Conservation (phyloP, 2,888 invertebrate genomes). For the Megamerina dolium region DNA sequence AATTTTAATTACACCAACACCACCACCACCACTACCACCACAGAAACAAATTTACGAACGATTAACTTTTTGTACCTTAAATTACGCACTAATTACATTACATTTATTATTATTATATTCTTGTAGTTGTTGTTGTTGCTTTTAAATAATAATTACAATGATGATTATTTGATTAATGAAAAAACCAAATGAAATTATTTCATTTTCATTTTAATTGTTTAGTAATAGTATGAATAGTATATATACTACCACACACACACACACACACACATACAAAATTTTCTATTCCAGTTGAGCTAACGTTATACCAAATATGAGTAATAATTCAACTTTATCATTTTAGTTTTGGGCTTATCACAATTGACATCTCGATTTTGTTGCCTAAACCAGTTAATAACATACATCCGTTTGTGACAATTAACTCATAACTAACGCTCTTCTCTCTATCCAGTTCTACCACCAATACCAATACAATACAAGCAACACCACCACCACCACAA, state of each 20-base stretch:
- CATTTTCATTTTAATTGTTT: slow-evolving; percentile 39
- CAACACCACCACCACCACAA: no score
- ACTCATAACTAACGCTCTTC: no score
- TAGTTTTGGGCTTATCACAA: slow-evolving; percentile 15
- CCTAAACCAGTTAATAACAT: slow-evolving; percentile 46
- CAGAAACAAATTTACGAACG: background rate
- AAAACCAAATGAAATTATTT: slow-evolving; percentile 37
- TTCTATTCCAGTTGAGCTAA: no score
- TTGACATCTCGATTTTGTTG: slow-evolving; percentile 39
- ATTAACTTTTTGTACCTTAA: background rate
- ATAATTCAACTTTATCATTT: no score
- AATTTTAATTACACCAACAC: no score
- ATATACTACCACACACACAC: no score
- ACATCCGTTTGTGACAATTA: slow-evolving; percentile 36
- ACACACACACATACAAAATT: no score
- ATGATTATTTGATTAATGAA: slow-evolving; percentile 39
- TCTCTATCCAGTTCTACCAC: no score
- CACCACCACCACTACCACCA: no score
- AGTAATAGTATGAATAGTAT: background rate
- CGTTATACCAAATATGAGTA: no score
- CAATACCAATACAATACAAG: no score
- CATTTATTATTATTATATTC: background rate
- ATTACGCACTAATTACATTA: slow-evolving; percentile 6
- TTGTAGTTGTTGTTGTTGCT: slow-evolving; percentile 24
- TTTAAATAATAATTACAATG: slow-evolving; percentile 23